Evolutionary conservation across 1,140 invertebrate genomes (phyloP).

Genomic region (Sycophaga agraensis): DNA sequence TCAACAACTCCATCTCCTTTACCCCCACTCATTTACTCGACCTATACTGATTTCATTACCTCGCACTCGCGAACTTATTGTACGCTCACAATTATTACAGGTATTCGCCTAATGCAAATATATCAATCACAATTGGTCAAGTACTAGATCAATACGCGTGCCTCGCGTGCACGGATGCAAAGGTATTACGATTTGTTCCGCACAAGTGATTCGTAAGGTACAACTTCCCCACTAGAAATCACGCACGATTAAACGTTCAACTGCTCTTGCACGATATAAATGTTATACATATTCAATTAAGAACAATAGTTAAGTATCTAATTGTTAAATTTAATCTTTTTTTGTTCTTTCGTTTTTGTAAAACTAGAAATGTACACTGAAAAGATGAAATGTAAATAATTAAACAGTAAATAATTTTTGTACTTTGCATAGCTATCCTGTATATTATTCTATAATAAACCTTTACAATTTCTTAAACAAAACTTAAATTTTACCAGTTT

Average conservation of each 20-base stretch:
- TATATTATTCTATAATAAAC: conserved; percentile 18
- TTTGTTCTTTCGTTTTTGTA: neutral
- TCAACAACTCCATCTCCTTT: conserved; percentile 10
- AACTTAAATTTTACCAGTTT: conserved; percentile 8
- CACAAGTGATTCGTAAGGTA: too few species aligned
- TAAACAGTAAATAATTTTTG: conserved; percentile 23
- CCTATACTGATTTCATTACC: neutral
- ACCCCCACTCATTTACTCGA: too few species aligned
- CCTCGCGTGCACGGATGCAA: conserved; percentile 3
- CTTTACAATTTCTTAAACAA: conserved; percentile 17
- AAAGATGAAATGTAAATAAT: conserved; percentile 26
- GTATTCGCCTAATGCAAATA: conserved; percentile 18
- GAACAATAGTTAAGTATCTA: neutral
- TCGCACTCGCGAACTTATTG: conserved; percentile 19
- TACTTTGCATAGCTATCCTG: conserved; percentile 4
- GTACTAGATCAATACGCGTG: conserved; percentile 25
- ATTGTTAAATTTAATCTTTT: neutral
- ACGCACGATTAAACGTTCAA: too few species aligned
- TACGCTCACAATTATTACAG: conserved; percentile 30
- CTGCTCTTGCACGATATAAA: too few species aligned
- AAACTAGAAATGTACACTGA: conserved; percentile 31
- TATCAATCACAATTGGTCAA: conserved; percentile 24
- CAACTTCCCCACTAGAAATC: too few species aligned
- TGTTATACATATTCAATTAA: too few species aligned
- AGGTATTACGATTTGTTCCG: conserved; percentile 16